A percentile compares a stretch with the other conserved stretches of the same genome.
Evolutionary conservation across 1,140 invertebrate species (phyloP).

Genomic region (Magallana gigas): DNA sequence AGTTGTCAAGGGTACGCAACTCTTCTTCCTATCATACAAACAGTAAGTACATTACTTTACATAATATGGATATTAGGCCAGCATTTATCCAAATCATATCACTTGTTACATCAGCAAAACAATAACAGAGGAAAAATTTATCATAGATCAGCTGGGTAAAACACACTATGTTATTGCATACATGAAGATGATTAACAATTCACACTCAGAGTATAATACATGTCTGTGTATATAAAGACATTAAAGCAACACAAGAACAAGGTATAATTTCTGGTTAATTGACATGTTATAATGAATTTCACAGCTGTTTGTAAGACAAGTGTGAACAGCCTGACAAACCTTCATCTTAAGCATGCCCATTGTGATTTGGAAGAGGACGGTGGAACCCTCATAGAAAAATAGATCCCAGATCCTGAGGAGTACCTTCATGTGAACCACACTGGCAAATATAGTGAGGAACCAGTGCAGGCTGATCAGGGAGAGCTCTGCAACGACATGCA

Average conservation of each 20-base stretch:
- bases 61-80: too few relatives aligned
- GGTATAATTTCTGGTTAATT: not conserved
- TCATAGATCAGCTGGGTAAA: too few relatives aligned
- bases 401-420: constrained; percentile 97
- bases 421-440: constrained; percentile 98
- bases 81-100: too few relatives aligned
- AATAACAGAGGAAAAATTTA: too few relatives aligned
- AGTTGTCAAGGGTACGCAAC: constrained; percentile 80
- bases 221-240: too few relatives aligned
- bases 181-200: too few relatives aligned
- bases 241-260: too few relatives aligned
- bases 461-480: constrained; percentile 97
- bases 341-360: constrained; percentile 96
- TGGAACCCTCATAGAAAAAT: constrained; percentile 95
- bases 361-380: constrained; percentile 97
- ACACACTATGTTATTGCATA: too few relatives aligned
- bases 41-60: too few relatives aligned
- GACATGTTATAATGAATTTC: not conserved
- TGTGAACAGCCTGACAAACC: constrained; percentile 76
- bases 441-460: constrained; percentile 98
- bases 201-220: too few relatives aligned
- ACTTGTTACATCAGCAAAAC: too few relatives aligned
- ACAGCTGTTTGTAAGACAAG: not conserved
- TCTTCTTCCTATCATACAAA: constrained; percentile 84
- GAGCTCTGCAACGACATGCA: constrained; percentile 84